Evolutionary conservation across 2,888 invertebrate species (phyloP).

Genomic region (Orchesellides sinensis): DNA sequence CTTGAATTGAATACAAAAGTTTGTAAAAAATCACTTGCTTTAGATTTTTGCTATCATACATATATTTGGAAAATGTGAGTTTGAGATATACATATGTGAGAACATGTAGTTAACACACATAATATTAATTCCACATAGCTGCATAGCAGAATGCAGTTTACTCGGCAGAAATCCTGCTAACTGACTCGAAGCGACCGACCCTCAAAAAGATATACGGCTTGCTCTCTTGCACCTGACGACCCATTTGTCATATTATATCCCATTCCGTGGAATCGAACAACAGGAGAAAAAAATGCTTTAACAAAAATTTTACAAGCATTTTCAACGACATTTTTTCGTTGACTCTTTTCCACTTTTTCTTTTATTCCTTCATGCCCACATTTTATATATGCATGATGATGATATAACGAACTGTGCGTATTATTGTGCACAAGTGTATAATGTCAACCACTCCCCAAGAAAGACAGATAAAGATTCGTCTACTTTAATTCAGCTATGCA

Average conservation of each 20-base stretch:
- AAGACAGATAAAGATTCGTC: slow-evolving; percentile 46
- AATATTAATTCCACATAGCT: too few relatives aligned
- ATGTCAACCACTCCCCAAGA: slow-evolving; percentile 61
- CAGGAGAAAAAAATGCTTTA: slow-evolving; percentile 35
- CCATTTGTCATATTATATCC: slow-evolving; percentile 74
- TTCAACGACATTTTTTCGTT: slow-evolving; percentile 50
- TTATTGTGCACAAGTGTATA: slow-evolving; percentile 51
- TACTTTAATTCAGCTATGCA: slow-evolving; percentile 61
- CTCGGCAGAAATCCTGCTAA: slow-evolving; percentile 62
- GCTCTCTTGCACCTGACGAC: slow-evolving; percentile 73
- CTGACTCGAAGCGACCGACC: slow-evolving; percentile 67
- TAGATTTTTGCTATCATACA: slow-evolving; percentile 24
- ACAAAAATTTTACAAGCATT: slow-evolving; percentile 36
- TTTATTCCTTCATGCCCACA: not conserved
- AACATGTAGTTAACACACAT: not conserved
- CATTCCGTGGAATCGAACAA: slow-evolving; percentile 59
- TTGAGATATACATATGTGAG: not conserved
- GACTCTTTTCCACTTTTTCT: slow-evolving; percentile 45
- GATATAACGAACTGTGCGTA: not conserved
- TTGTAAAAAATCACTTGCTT: slow-evolving; percentile 31
- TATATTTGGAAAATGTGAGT: slow-evolving; percentile 53
- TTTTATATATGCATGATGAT: slow-evolving; percentile 22
- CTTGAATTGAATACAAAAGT: slow-evolving; percentile 27
- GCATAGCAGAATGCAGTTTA: slow-evolving; percentile 45
- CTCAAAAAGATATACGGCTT: slow-evolving; percentile 62